A percentile compares a stretch with the other conserved stretches of the same genome.
These are phyloP conservation scores for Ormia ochracea DNA, from an alignment of 2,888 invertebrate species.

Conservation along the genomic window DNA sequence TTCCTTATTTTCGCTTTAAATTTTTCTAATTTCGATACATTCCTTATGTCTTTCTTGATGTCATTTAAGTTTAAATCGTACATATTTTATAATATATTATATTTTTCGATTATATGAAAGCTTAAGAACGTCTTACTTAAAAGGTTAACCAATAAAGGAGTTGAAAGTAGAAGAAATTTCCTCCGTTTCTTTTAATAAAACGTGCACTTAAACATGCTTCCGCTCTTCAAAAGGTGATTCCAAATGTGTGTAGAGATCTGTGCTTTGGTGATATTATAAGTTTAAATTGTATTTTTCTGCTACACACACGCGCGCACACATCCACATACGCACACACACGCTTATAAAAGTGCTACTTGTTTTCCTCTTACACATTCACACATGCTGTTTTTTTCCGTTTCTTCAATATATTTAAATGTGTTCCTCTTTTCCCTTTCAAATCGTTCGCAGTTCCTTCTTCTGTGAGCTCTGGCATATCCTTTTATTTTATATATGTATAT, in stretches of 20 bases:
- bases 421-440: constrained; percentile 7
- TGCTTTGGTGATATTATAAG: constrained; percentile 32
- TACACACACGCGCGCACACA: not conserved
- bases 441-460: constrained; percentile 12
- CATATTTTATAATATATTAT: not conserved
- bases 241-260: not conserved
- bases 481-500: not conserved
- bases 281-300: constrained; percentile 25
- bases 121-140: not conserved
- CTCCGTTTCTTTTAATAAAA: constrained; percentile 36
- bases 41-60: not conserved
- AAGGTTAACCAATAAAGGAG: constrained; percentile 19
- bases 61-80: not conserved
- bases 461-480: too few relatives aligned
- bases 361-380: not conserved
- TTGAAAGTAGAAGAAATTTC: constrained; percentile 1
- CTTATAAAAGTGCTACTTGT: too few relatives aligned
- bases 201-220: constrained; percentile 73
- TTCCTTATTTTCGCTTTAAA: too few relatives aligned
- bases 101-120: not conserved
- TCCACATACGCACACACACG: not conserved
- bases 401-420: not conserved
- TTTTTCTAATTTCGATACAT: too few relatives aligned
- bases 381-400: not conserved
- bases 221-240: constrained; percentile 68